phyloP scores from a whole-genome alignment of 2,888 invertebrate genomes.

The Hydriomena furcata region DNA sequence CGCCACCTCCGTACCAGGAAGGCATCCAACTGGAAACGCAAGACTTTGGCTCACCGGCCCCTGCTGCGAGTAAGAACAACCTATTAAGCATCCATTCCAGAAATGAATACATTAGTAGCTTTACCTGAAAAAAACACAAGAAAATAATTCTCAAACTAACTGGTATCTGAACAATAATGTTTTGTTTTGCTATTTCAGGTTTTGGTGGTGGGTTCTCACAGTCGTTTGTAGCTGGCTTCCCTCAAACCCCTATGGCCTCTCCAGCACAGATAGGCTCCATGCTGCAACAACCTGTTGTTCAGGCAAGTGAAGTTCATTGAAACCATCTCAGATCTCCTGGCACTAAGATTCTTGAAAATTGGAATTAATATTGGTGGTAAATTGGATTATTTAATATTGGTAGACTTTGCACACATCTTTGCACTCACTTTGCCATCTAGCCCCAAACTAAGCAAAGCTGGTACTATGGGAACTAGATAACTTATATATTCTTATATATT shows the following conservation, averaged over 20 bases:
- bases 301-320: constrained; percentile 49
- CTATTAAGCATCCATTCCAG: not conserved
- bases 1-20: constrained; percentile 65
- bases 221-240: constrained; percentile 53
- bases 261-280: constrained; percentile 70
- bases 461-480: no score
- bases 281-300: constrained; percentile 77
- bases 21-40: constrained; percentile 70
- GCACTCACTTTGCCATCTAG: no score
- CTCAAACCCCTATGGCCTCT: constrained; percentile 57
- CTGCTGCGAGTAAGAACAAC: constrained; percentile 52
- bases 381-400: no score
- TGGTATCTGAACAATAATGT: no score
- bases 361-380: no score
- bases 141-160: no score
- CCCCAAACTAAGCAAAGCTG: no score
- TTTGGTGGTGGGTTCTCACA: constrained; percentile 43
- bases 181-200: constrained; percentile 44
- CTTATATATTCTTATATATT: no score
- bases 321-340: not conserved
- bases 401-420: no score
- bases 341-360: not conserved
- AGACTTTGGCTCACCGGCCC: constrained; percentile 52
- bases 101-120: not conserved
- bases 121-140: no score